These are phyloP conservation scores for Hemicentrotus pulcherrimus DNA, from an alignment of 35 echinoderm and acorn worm genomes.

Conservation along the genomic window DNA sequence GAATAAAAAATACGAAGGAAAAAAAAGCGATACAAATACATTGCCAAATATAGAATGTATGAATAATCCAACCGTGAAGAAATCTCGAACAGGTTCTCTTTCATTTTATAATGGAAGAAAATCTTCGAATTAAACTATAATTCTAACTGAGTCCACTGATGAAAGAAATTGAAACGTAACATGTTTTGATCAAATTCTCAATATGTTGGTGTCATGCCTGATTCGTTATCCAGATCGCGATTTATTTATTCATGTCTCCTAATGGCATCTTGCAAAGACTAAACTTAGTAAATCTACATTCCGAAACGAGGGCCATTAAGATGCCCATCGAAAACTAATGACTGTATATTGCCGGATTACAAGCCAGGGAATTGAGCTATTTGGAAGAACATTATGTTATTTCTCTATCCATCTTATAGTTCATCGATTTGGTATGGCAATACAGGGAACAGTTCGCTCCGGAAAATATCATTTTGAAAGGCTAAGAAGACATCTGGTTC, in stretches of 20 bases:
- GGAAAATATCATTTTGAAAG: constrained; percentile 2
- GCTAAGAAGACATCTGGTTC: neutral
- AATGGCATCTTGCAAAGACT: neutral
- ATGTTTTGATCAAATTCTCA: neutral
- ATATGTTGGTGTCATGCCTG: neutral
- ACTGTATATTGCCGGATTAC: neutral
- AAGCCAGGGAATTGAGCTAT: constrained; percentile 16
- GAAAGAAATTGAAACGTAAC: neutral
- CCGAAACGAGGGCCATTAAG: neutral
- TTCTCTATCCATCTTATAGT: neutral
- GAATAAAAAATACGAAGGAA: no score
- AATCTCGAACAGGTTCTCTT: no score
- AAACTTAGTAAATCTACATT: neutral
- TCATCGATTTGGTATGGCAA: neutral
- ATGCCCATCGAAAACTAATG: neutral
- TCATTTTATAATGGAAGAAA: no score
- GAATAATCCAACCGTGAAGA: no score
- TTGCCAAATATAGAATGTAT: no score
- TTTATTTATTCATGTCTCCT: neutral
- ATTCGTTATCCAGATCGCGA: neutral
- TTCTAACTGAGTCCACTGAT: neutral
- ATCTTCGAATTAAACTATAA: no score
- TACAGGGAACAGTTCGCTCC: neutral
- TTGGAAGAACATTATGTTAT: constrained; percentile 4
- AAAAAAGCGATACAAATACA: no score